Evolutionary conservation across 2,113 vertebrate species (phyloP), one percentile per base, ranked within the genome.

Genomic region (Ramphastos sulfuratus): DNA sequence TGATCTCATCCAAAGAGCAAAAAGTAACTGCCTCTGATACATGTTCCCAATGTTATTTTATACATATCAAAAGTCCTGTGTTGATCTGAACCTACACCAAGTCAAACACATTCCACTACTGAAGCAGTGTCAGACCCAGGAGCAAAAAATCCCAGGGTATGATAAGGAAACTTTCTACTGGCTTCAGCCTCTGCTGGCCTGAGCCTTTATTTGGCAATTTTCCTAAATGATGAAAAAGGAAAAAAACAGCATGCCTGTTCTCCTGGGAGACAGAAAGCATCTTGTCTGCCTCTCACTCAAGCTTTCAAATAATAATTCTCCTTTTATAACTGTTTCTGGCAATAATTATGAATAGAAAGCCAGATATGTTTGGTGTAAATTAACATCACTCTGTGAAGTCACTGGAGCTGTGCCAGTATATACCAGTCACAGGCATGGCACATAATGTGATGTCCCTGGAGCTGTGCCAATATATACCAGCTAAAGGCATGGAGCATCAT

Each of bases 301-400:
- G 21, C 7, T 90, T 87, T 90, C 83, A 94, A 92, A 82, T 48
- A 89, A 81, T 88, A 91, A 94, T 93, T 91, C 85, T 94, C 76
- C 50, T 77, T 77, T 87, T 93, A 69, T 83, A 87, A 83, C 33
- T 80, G 76, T 96, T 96, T 93, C 94, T 95, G 93, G 93, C 69
- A 93, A 71, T 87, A 89, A 94, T 94, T 96, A 93, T 7, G 30
- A 69, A 81, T 78, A 58, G 64, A 87, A 95, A 93, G 54, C 56
- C 79, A 95, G 96, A 96, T 79, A 93, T 74, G 28, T 92, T 94
- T 89, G 89, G 87, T 91, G 91, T 58, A 94, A 96, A 93, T 94
- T 93, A 92, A 60, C 74, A 67, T 80, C 72, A 65, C 28, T 84
- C 80, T 73, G 61, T 86, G 88, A 93, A 95, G 83, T 90, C 66